Evolutionary conservation across 92 coral and sea anemone species (phyloP).

Genomic region (Anthopleura xanthogrammica): DNA sequence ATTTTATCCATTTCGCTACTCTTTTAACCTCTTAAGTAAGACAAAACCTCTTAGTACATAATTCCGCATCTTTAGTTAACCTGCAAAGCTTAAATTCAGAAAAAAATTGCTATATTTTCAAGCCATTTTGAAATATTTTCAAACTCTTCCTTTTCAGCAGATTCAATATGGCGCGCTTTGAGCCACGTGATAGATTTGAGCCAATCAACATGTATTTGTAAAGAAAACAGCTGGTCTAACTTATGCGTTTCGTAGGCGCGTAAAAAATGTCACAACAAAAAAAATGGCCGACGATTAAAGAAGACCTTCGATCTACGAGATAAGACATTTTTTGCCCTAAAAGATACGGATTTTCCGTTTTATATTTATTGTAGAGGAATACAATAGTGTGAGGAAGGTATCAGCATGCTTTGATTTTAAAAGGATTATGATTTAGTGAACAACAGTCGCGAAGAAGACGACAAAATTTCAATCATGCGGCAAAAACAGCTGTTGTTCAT

Average conservation of each 20-base stretch:
- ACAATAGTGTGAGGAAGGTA: background rate
- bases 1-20: slow-evolving; percentile 13
- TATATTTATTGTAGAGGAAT: background rate
- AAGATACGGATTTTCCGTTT: background rate
- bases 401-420: background rate
- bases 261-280: slow-evolving; percentile 41
- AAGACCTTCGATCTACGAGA: slow-evolving; percentile 18
- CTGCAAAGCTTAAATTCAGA: background rate
- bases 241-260: slow-evolving; percentile 28
- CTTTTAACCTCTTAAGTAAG: background rate
- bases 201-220: slow-evolving; percentile 45
- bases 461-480: background rate
- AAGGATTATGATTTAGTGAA: background rate
- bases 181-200: slow-evolving; percentile 40
- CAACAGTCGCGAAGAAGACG: slow-evolving; percentile 13
- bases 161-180: slow-evolving; percentile 54
- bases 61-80: background rate
- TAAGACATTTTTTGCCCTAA: slow-evolving; percentile 4
- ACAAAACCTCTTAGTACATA: background rate
- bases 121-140: background rate
- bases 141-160: slow-evolving; percentile 2
- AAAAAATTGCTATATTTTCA: slow-evolving; percentile 29
- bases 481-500: slow-evolving; percentile 30
- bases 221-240: slow-evolving; percentile 25
- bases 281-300: slow-evolving; percentile 52